Conservation (phyloP, 2,888 invertebrate species). For the Erebia epiphron region DNA sequence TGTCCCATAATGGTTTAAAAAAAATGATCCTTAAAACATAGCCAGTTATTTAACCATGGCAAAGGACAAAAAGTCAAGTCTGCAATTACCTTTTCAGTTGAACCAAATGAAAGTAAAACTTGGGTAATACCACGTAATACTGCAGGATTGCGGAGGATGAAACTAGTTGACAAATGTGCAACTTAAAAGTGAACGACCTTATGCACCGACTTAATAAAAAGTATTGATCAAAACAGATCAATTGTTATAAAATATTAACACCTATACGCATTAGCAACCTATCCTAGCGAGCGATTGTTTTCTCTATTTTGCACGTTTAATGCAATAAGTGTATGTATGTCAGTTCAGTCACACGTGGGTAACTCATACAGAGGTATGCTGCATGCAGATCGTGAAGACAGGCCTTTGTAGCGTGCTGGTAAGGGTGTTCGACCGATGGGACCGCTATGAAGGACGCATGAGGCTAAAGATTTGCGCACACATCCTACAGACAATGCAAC, state of each 20-base stretch:
- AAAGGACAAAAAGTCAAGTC: too few species aligned
- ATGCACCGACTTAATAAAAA: background rate
- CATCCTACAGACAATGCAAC: constrained; percentile 83
- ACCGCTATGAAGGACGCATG: constrained; percentile 85
- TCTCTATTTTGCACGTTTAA: constrained; percentile 8
- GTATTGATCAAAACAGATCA: background rate
- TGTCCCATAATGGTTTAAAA: too few species aligned
- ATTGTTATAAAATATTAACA: background rate
- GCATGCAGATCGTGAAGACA: constrained; percentile 85
- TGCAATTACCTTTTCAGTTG: too few species aligned
- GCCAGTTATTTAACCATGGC: too few species aligned
- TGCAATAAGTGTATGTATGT: constrained; percentile 20
- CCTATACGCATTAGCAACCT: background rate
- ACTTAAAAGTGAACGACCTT: background rate
- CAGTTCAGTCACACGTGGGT: constrained; percentile 59
- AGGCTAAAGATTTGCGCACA: constrained; percentile 84
- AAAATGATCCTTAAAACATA: too few species aligned
- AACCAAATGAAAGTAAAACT: too few species aligned
- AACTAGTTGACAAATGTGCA: too few species aligned
- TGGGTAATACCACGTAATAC: too few species aligned
- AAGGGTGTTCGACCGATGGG: constrained; percentile 85
- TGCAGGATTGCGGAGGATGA: too few species aligned
- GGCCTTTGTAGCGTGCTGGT: constrained; percentile 82
- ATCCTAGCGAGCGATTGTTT: background rate
- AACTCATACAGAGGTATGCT: constrained; percentile 84